Conservation (phyloP, 2,797 vertebrate genomes). For the Allobates femoralis region DNA sequence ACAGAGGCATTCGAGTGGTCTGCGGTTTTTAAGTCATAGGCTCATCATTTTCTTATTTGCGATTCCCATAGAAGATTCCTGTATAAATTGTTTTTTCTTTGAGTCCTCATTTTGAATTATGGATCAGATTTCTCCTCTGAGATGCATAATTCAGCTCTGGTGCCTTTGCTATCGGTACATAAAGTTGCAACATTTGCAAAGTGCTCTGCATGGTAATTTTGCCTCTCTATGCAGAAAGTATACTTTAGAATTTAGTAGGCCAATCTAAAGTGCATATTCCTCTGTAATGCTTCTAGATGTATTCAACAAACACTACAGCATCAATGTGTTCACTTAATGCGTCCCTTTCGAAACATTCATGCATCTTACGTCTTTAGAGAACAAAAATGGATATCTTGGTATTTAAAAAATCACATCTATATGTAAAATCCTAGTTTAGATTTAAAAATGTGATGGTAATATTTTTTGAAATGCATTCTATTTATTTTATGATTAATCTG, state of each 20-base stretch:
- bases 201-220: slow-evolving; percentile 51
- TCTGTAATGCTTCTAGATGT: slow-evolving; percentile 29
- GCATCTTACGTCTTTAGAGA: slow-evolving; percentile 16
- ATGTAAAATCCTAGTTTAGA: slow-evolving; percentile 37
- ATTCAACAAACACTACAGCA: slow-evolving; percentile 39
- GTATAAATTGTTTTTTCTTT: slow-evolving; percentile 51
- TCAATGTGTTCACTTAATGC: slow-evolving; percentile 38
- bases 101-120: slow-evolving; percentile 57
- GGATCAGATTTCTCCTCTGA: slow-evolving; percentile 53
- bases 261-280: slow-evolving; percentile 52
- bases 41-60: slow-evolving; percentile 49
- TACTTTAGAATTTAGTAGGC: slow-evolving; percentile 43
- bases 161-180: slow-evolving; percentile 38
- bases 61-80: slow-evolving; percentile 43
- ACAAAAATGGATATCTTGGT: slow-evolving; percentile 30
- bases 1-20: slow-evolving; percentile 16
- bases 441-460: slow-evolving; percentile 6
- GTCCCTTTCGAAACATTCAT: slow-evolving; percentile 30
- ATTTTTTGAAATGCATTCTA: background rate
- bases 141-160: slow-evolving; percentile 54
- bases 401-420: slow-evolving; percentile 32
- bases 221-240: slow-evolving; percentile 49
- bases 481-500: slow-evolving; percentile 30
- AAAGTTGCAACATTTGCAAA: slow-evolving; percentile 51
- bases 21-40: slow-evolving; percentile 46